Conservation (phyloP, 2,888 invertebrate genomes). For the Synanthedon formicaeformis region DNA sequence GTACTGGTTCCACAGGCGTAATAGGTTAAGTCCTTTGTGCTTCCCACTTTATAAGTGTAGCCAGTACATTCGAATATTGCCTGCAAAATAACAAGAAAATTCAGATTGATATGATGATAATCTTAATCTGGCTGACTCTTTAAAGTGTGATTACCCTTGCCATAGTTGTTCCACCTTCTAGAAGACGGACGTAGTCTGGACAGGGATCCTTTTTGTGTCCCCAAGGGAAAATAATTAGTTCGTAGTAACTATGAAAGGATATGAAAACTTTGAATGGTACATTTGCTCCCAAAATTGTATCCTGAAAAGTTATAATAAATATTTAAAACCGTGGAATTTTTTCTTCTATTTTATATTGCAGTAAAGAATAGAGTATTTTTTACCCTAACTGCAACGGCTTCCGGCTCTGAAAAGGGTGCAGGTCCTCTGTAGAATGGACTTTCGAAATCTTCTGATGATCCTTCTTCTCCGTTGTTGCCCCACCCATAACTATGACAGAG, state of each 20-base stretch:
- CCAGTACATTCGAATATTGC: constrained; percentile 49
- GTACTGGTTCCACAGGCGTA: constrained; percentile 55
- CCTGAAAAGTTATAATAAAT: constrained; percentile 24
- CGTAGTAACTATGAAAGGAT: constrained; percentile 58
- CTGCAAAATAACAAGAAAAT: constrained; percentile 17
- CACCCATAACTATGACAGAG: constrained; percentile 74
- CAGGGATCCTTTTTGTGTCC: constrained; percentile 49
- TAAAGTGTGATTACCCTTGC: constrained; percentile 38
- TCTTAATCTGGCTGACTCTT: not conserved
- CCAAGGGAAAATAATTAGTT: constrained; percentile 61
- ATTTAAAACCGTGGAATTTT: too few species aligned
- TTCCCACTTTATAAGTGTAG: constrained; percentile 52
- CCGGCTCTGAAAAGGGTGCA: constrained; percentile 88
- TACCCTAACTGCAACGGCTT: constrained; percentile 75
- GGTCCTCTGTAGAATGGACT: constrained; percentile 84
- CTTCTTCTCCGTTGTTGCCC: constrained; percentile 78
- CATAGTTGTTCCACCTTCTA: constrained; percentile 51
- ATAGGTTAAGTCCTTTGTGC: constrained; percentile 56
- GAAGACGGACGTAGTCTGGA: constrained; percentile 42
- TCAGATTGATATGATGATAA: not conserved
- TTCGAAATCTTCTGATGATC: constrained; percentile 83
- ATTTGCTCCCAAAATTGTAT: constrained; percentile 41
- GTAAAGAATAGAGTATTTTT: constrained; percentile 3
- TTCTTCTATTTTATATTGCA: too few species aligned
- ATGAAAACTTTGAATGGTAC: constrained; percentile 52